Percentiles rank a stretch among this genome's conserved stretches.
These are phyloP conservation scores for Pheosia gnoma DNA, from an alignment of 2,888 invertebrate species.

Conservation along the genomic window DNA sequence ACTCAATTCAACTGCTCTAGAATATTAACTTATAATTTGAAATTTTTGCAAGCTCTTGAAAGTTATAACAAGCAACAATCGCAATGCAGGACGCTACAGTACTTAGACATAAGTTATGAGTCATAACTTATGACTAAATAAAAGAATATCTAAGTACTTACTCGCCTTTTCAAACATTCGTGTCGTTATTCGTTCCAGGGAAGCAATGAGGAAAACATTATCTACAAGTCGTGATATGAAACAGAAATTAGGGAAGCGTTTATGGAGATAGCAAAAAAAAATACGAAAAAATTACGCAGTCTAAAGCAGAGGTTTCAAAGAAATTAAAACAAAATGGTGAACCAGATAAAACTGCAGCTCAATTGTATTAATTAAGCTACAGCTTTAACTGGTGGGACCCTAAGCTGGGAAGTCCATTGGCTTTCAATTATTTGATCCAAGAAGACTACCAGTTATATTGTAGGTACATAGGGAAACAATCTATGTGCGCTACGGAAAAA, in stretches of 20 bases:
- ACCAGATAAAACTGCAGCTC: too few species aligned
- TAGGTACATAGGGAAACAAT: too few species aligned
- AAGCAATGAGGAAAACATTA: constrained; percentile 33
- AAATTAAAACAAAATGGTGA: too few species aligned
- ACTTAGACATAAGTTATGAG: neutral
- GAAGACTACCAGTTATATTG: too few species aligned
- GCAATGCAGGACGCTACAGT: neutral
- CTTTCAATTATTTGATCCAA: too few species aligned
- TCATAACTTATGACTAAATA: constrained; percentile 3
- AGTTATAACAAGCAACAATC: constrained; percentile 2
- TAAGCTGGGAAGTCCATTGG: too few species aligned
- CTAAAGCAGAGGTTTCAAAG: too few species aligned
- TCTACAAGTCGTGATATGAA: constrained; percentile 32
- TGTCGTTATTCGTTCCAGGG: constrained; percentile 25
- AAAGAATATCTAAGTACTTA: constrained; percentile 18
- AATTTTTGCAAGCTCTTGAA: neutral
- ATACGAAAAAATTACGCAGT: neutral
- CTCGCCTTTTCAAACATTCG: constrained; percentile 21
- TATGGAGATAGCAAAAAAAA: constrained; percentile 27
- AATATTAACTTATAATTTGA: neutral
- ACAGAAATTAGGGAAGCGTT: constrained; percentile 24
- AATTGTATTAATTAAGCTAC: too few species aligned
- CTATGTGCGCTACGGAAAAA: too few species aligned
- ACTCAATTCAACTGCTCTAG: neutral
- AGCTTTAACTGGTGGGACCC: too few species aligned